A percentile compares a stretch with the other conserved stretches of the same genome.
These are phyloP conservation scores for Laticauda colubrina DNA, from an alignment of 2,113 vertebrate species.

Conservation along the genomic window DNA sequence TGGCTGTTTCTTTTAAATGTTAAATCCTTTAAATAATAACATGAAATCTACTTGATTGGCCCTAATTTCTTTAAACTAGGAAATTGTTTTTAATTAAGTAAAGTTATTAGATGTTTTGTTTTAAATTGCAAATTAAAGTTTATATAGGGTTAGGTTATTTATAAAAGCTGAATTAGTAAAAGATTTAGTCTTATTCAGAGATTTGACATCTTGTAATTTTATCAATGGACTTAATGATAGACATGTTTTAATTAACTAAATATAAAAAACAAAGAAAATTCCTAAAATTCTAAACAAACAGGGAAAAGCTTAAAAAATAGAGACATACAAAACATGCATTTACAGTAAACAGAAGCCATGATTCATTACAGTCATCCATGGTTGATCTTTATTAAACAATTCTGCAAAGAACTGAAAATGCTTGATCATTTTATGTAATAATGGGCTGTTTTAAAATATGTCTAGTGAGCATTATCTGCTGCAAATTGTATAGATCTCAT, in stretches of 20 bases:
- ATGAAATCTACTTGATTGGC: neutral
- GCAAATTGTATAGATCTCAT: neutral
- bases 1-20: neutral
- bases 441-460: neutral
- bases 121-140: neutral
- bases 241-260: neutral
- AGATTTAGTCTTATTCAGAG: neutral
- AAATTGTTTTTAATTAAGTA: neutral
- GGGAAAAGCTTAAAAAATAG: neutral
- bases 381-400: neutral
- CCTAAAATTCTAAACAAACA: neutral
- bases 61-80: neutral
- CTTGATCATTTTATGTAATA: neutral
- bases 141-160: neutral
- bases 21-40: neutral
- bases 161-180: conserved; percentile 8
- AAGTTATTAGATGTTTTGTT: neutral
- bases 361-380: neutral
- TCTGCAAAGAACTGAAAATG: neutral
- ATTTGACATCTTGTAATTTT: neutral
- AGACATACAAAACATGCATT: neutral
- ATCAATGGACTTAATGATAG: neutral
- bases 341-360: neutral
- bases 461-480: neutral
- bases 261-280: neutral